Conservation (phyloP, 1,140 invertebrate species). For the Onthophagus taurus region DNA sequence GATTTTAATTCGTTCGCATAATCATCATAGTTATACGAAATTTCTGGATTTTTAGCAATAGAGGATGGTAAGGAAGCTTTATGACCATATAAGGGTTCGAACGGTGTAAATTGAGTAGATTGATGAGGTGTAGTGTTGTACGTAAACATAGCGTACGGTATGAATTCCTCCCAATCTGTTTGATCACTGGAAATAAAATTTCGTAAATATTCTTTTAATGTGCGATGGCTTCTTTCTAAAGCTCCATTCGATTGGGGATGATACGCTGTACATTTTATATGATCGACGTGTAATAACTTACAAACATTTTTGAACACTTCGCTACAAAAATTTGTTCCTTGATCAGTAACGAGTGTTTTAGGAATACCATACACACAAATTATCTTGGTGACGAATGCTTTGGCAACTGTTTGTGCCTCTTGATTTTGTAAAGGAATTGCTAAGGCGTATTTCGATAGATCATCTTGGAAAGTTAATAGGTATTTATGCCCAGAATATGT, state of each 20-base stretch:
- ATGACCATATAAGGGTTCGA: slow-evolving; percentile 26
- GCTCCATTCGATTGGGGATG: slow-evolving; percentile 3
- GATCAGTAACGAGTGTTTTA: slow-evolving; percentile 23
- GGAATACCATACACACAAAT: slow-evolving; percentile 27
- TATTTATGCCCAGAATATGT: slow-evolving; percentile 22
- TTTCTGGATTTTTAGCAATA: slow-evolving; percentile 5
- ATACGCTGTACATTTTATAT: neutral
- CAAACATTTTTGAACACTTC: slow-evolving; percentile 23
- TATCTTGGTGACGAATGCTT: slow-evolving; percentile 19
- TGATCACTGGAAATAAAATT: slow-evolving; percentile 29
- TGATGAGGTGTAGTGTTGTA: slow-evolving; percentile 26
- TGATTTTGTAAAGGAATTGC: slow-evolving; percentile 27
- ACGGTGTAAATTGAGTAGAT: slow-evolving; percentile 16
- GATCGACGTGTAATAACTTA: slow-evolving; percentile 24
- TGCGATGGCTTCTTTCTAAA: neutral
- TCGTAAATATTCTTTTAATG: slow-evolving; percentile 24
- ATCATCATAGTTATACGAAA: slow-evolving; percentile 11
- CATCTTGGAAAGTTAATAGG: slow-evolving; percentile 33
- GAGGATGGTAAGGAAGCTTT: slow-evolving; percentile 20
- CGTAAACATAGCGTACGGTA: slow-evolving; percentile 28
- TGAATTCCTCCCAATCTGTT: slow-evolving; percentile 29
- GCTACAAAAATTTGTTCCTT: slow-evolving; percentile 29
- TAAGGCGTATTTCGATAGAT: slow-evolving; percentile 30
- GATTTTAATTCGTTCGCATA: neutral
- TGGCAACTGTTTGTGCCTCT: slow-evolving; percentile 28